These are phyloP conservation scores for Xanthorhoe designata DNA, from an alignment of 2,888 invertebrate genomes.

Conservation along the genomic window DNA sequence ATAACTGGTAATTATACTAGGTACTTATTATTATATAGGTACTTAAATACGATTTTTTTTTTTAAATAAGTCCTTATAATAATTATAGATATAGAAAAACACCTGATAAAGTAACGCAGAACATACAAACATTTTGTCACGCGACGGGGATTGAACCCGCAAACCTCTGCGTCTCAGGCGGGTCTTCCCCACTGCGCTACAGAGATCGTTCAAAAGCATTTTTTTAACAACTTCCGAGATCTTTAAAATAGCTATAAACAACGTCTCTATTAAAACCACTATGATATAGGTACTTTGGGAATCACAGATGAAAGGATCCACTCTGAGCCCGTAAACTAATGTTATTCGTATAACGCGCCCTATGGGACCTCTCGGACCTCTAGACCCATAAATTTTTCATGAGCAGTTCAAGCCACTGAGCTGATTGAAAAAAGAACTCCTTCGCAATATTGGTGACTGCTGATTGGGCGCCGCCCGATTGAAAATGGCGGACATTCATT, in stretches of 20 bases:
- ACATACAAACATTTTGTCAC: too few species aligned
- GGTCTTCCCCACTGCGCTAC: too few species aligned
- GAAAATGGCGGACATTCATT: too few species aligned
- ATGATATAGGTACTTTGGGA: conserved; percentile 19
- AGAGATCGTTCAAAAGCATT: too few species aligned
- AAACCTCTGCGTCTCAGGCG: too few species aligned
- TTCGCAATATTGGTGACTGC: conserved; percentile 66
- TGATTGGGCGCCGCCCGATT: conserved; percentile 52
- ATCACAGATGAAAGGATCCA: conserved; percentile 36
- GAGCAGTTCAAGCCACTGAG: conserved; percentile 68
- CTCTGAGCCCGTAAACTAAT: conserved; percentile 70
- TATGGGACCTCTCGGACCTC: conserved; percentile 59
- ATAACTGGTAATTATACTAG: too few species aligned
- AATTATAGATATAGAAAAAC: too few species aligned
- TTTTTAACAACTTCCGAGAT: neutral
- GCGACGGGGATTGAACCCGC: too few species aligned
- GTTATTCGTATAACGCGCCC: conserved; percentile 76
- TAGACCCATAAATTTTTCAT: conserved; percentile 79
- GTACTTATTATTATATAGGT: too few species aligned
- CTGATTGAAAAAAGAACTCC: conserved; percentile 68
- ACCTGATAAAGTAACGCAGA: too few species aligned
- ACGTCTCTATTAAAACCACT: conserved; percentile 3
- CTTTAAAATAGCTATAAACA: neutral
- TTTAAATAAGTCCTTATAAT: too few species aligned
- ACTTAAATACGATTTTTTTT: too few species aligned